These are phyloP conservation scores for Eptatretus atami DNA, from an alignment of 2,797 vertebrate genomes.

Conservation along the genomic window DNA sequence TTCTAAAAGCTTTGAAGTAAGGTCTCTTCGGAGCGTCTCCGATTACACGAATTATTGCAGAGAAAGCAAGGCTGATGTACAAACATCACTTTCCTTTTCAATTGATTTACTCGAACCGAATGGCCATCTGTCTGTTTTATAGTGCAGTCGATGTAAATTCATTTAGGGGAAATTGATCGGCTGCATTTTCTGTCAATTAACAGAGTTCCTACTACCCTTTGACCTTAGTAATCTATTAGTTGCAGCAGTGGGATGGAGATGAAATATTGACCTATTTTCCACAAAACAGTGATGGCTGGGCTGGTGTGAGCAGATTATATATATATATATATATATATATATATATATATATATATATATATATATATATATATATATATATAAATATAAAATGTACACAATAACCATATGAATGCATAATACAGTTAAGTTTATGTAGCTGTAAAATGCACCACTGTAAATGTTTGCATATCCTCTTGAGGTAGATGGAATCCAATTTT, in stretches of 20 bases:
- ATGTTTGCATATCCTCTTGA: too few relatives aligned
- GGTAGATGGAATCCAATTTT: too few relatives aligned
- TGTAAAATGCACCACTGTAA: too few relatives aligned
- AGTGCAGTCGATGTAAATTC: constrained; percentile 2
- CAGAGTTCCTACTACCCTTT: constrained; percentile 2
- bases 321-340: not conserved
- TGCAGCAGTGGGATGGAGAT: not conserved
- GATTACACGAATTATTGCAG: too few relatives aligned
- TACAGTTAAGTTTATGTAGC: too few relatives aligned
- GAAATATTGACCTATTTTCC: constrained; percentile 2
- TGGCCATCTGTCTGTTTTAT: not conserved
- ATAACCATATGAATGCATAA: too few relatives aligned
- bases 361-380: not conserved
- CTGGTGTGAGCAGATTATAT: not conserved
- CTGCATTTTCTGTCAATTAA: constrained; percentile 4
- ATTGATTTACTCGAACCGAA: too few relatives aligned
- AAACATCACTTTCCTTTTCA: too few relatives aligned
- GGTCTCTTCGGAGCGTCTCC: too few relatives aligned
- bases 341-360: not conserved
- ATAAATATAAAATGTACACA: too few relatives aligned
- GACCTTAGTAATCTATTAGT: constrained; percentile 3
- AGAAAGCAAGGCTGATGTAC: too few relatives aligned
- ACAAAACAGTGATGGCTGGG: not conserved
- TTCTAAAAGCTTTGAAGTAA: too few relatives aligned
- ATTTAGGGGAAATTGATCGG: constrained; percentile 1